A percentile compares a stretch with the other conserved stretches of the same genome.
phyloP scores from a whole-genome alignment of 2,888 invertebrate genomes.

The Psococerastis gibbosa region DNA sequence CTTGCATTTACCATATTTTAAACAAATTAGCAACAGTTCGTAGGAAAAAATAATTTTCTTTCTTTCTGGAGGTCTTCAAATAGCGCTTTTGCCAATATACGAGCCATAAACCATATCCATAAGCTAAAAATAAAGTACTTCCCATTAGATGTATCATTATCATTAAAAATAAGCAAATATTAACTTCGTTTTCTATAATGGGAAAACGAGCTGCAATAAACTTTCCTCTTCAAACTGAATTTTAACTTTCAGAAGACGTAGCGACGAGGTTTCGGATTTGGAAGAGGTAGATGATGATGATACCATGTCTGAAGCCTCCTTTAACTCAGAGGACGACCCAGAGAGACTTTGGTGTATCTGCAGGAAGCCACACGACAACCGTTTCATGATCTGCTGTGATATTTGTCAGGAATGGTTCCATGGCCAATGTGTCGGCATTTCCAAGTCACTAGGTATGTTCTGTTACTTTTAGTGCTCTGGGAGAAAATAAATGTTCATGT shows the following conservation, averaged over 20 bases:
- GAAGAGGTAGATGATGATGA: constrained; percentile 33
- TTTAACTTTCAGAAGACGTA: constrained; percentile 22
- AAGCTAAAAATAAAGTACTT: too few relatives aligned
- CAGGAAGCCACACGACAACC: constrained; percentile 79
- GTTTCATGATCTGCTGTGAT: constrained; percentile 94
- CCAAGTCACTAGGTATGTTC: constrained; percentile 62
- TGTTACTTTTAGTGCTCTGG: neutral
- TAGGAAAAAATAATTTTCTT: too few relatives aligned
- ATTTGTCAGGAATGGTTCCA: constrained; percentile 95
- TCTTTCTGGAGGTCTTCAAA: too few relatives aligned
- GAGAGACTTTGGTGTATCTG: constrained; percentile 90
- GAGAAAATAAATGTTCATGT: neutral
- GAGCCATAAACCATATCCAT: too few relatives aligned
- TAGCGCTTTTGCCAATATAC: too few relatives aligned
- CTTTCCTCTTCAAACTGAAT: too few relatives aligned
- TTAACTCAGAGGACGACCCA: constrained; percentile 83
- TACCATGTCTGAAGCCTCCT: constrained; percentile 18
- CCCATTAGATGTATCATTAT: too few relatives aligned
- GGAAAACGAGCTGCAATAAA: too few relatives aligned
- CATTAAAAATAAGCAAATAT: too few relatives aligned
- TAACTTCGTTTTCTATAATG: too few relatives aligned
- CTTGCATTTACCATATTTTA: too few relatives aligned
- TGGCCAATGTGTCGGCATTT: constrained; percentile 90
- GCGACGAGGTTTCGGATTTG: constrained; percentile 31
- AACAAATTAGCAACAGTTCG: too few relatives aligned